These are phyloP conservation scores for Oikopleura vanhoeffeni DNA, from an alignment of 23 tunicate genomes.

Conservation along the genomic window DNA sequence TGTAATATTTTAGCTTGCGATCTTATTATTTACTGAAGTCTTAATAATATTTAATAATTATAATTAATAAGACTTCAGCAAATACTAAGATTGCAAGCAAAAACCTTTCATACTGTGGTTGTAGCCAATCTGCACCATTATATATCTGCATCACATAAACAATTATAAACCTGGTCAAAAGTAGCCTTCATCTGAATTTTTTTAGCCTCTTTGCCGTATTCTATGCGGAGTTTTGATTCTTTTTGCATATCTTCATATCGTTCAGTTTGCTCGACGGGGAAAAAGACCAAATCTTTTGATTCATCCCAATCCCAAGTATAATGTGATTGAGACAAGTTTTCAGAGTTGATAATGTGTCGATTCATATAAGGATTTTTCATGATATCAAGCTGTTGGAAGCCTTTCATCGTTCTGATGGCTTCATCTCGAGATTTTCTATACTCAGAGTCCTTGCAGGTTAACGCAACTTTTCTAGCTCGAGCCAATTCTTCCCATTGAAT, in stretches of 20 bases:
- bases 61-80: too few relatives aligned
- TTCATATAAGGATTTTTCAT: neutral
- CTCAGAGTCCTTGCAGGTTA: neutral
- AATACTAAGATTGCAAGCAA: too few relatives aligned
- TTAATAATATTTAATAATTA: too few relatives aligned
- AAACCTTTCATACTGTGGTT: too few relatives aligned
- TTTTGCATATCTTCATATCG: neutral
- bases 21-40: too few relatives aligned
- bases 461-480: neutral
- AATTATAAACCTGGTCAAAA: neutral
- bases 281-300: conserved; percentile 47
- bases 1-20: too few relatives aligned
- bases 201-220: neutral
- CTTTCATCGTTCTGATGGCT: neutral
- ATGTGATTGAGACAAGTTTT: conserved; percentile 32
- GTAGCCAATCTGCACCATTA: too few relatives aligned
- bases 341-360: conserved; percentile 15
- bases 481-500: neutral
- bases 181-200: neutral
- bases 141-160: too few relatives aligned
- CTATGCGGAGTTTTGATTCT: neutral
- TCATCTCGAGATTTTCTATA: neutral
- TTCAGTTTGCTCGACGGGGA: neutral
- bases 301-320: conserved; percentile 69
- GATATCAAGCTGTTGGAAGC: conserved; percentile 13